Evolutionary conservation across 2,888 invertebrate species (phyloP), one percentile per base, ranked within the genome.

Genomic region (Podotricha telesiphe): DNA sequence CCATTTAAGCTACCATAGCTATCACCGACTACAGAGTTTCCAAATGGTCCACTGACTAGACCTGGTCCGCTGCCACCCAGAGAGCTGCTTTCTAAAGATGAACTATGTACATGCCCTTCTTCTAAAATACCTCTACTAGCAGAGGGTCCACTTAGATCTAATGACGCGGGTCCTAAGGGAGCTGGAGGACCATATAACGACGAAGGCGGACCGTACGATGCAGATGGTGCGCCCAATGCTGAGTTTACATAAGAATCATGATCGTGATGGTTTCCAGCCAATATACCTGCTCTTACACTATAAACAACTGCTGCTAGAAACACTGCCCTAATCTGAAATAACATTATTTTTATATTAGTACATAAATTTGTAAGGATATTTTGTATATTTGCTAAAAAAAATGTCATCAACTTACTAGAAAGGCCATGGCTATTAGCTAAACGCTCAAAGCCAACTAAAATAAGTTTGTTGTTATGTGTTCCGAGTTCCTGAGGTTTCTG

Each of bases 371-470:
- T n/a, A n/a, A n/a, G n/a, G n/a, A n/a, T n/a, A n/a, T n/a, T n/a
- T n/a, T n/a, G n/a, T 20, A 22, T 28, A 28, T 2, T 7, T 40
- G 11, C 17, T 40, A 58, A 56, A 42, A 37, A 65, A 68, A 72
- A 75, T 55, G 71, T 64, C 75, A 77, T 42, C 78, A 64, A 93
- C 93, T 93, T 89, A 93, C 93, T 87, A 89, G 80, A 84, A 89
- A 91, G 81, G 89, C 89, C 92, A 93, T 93, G 92, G 92, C 93
- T 92, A 78, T 84, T 91, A 93, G 93, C 93, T 93, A 93, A 91
- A 77, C 93, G 93, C 92, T 85, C 81, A 77, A 83, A 91, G 90
- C 92, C 92, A 86, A 84, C 84, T 79, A 74, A 83, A 77, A 77
- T 74, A 83, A 81, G 78, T 78, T n/a, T 81, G 89, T 85, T 91